phyloP scores from a whole-genome alignment of 2,113 vertebrate genomes.

The Gymnocephalus cernua region DNA sequence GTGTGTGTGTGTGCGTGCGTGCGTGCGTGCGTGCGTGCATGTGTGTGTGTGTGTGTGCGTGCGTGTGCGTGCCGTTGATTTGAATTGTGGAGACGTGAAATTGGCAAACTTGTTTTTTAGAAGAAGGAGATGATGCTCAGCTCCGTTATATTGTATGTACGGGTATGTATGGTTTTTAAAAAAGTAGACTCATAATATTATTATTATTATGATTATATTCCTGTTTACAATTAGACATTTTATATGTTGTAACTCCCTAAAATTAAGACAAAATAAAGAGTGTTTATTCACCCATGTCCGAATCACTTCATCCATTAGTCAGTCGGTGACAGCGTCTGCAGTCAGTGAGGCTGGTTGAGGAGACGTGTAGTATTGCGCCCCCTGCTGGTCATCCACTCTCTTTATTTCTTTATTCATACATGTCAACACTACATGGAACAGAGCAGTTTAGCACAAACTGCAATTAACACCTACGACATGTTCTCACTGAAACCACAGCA shows the following conservation, averaged over 20 bases:
- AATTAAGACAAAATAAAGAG: background rate
- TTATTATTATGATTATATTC: no score
- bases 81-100: no score
- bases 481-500: background rate
- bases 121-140: no score
- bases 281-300: background rate
- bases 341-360: background rate
- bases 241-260: background rate
- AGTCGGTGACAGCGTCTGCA: background rate
- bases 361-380: constrained; percentile 57
- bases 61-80: background rate
- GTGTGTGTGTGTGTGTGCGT: background rate
- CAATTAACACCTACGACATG: background rate
- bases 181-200: background rate
- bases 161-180: no score
- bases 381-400: constrained; percentile 48
- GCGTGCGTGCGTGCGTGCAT: constrained; percentile 7
- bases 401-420: background rate
- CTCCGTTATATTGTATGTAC: no score
- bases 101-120: no score
- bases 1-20: constrained; percentile 12
- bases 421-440: background rate
- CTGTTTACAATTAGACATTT: background rate
- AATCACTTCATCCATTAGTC: constrained; percentile 4
- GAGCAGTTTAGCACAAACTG: background rate